These are phyloP conservation scores for Coracias cyanogaster DNA, from an alignment of 2,797 vertebrate genomes.

Conservation along the genomic window DNA sequence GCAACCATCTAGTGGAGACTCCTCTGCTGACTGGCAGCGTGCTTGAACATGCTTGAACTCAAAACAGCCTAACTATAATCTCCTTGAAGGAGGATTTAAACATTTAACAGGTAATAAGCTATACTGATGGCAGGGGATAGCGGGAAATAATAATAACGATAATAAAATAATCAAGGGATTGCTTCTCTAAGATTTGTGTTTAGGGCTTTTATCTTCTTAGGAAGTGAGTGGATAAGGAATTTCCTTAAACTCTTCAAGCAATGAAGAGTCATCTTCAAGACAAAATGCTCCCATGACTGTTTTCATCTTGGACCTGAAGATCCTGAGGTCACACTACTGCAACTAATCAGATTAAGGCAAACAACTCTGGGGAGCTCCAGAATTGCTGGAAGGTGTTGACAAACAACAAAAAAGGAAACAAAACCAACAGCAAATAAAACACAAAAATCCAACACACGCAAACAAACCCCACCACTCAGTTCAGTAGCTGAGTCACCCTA, in stretches of 20 bases:
- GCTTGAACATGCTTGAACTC: neutral
- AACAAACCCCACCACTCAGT: neutral
- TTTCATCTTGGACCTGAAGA: neutral
- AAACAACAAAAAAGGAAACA: neutral
- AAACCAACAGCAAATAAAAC: neutral
- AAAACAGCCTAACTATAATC: neutral
- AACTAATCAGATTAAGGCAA: neutral
- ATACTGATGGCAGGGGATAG: neutral
- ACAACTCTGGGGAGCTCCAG: neutral
- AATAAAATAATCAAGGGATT: neutral
- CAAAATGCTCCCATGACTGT: neutral
- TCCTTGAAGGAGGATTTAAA: neutral
- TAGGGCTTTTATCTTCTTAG: neutral
- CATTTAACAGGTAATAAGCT: neutral
- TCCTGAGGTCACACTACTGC: neutral
- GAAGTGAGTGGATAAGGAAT: neutral
- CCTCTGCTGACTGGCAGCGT: neutral
- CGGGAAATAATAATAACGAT: neutral
- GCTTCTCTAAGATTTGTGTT: neutral
- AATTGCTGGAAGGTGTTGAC: neutral
- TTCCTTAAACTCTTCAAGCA: neutral
- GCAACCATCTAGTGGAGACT: neutral
- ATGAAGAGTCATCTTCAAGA: neutral
- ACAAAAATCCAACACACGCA: neutral
- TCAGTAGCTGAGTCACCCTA: neutral